Base-by-base conservation (phyloP, 1,140 invertebrate species). In the Caenorhabditis briggsae region DNA sequence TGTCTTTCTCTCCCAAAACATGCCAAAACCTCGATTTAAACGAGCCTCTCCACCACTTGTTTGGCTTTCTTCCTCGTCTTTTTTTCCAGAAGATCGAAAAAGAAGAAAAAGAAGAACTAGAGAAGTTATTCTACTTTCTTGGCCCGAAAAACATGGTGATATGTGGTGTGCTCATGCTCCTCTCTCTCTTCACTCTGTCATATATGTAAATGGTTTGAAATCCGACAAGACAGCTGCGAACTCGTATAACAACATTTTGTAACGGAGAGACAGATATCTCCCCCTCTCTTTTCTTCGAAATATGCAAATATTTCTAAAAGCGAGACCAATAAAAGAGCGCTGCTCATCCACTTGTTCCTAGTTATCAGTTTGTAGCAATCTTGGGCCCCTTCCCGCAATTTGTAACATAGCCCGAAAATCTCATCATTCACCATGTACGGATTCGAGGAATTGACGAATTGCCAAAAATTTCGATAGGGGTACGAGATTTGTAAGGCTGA, bases 161-260 rank as follows among this genome's bases (percentile, higher is more conserved):
- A 78, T 50, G 70, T 78, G 70, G 70, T 78, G 70, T 50, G 70
- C 70, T 48, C 46, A 20, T 78, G 33, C 33, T 16, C n/a, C 33
- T 41, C 61, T 70, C 33, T 33, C 33, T 33, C 33, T 78, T 78
- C 70, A 78, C 46, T 78, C 70, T 50, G 70, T 50, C 70, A 78
- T 78, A 78, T 78, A 78, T 78, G 70, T 78, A 78, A 78, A 78
- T 78, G 46, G 46, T 78, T 78, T 50, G 70, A 78, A 78, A 78
- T 78, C 70, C 70, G 70, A 78, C 70, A 78, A 78, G 70, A 78
- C 70, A 78, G 70, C 70, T 78, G 70, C 43, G 70, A 78, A 78
- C 43, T 78, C 70, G 70, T 50, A 78, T 78, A 78, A 78, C 70
- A 33, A 33, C 33, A 33, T 33, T 33, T 33, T 33, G 33, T 33